A percentile compares a stretch with the other conserved stretches of the same genome.
These are phyloP conservation scores for Dromius quadrimaculatus DNA, from an alignment of 2,888 invertebrate genomes.

Conservation along the genomic window DNA sequence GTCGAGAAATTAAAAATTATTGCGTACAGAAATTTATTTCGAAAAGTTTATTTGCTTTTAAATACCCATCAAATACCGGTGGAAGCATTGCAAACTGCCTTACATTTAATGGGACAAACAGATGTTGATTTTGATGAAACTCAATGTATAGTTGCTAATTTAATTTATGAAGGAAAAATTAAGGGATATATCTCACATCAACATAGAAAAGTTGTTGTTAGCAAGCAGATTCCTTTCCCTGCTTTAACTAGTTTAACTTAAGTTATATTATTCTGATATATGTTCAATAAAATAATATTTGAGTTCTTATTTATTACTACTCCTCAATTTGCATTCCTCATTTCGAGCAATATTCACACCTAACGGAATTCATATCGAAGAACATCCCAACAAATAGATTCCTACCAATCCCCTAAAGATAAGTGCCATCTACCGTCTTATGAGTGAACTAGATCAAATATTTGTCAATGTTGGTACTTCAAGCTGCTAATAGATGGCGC, in stretches of 20 bases:
- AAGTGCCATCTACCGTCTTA: no score
- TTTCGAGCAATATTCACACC: no score
- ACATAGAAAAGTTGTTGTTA: conserved; percentile 96
- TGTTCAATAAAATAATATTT: no score
- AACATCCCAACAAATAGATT: no score
- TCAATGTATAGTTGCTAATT: conserved; percentile 95
- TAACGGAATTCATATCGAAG: no score
- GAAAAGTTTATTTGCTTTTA: conserved; percentile 85
- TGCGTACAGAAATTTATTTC: conserved; percentile 95
- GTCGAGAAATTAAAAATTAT: conserved; percentile 96
- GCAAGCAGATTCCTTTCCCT: conserved; percentile 97
- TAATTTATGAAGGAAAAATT: conserved; percentile 96
- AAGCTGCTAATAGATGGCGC: no score
- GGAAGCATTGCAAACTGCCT: conserved; percentile 82
- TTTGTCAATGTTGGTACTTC: no score
- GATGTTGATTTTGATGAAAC: conserved; percentile 95
- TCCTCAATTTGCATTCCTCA: no score
- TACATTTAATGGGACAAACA: conserved; percentile 83
- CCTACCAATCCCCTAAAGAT: no score
- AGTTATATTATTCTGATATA: conserved; percentile 51
- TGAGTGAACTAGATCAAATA: no score
- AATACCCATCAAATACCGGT: conserved; percentile 92
- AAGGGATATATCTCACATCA: conserved; percentile 98
- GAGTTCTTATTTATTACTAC: no score
- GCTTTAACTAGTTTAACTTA: conserved; percentile 74